Conservation (phyloP, 1,140 invertebrate species). For the Laupala kohalensis region DNA sequence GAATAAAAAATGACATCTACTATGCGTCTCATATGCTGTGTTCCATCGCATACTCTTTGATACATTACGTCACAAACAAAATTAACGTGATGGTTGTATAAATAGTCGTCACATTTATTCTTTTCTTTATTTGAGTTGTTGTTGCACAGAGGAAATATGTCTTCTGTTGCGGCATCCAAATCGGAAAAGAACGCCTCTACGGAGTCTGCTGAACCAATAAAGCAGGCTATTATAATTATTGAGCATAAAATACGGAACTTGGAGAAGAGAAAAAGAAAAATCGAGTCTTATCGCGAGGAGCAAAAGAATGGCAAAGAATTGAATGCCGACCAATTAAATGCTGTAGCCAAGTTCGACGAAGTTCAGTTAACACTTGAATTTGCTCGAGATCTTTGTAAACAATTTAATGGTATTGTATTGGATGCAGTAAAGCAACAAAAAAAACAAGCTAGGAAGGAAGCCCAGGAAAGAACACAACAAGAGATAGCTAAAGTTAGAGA, state of each 20-base stretch:
- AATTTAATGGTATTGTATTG: slow-evolving; percentile 55
- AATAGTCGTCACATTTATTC: too few species aligned
- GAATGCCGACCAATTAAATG: slow-evolving; percentile 71
- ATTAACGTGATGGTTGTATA: too few species aligned
- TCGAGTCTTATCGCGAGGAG: slow-evolving; percentile 67
- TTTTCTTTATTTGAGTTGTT: slow-evolving; percentile 20
- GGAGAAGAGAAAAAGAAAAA: slow-evolving; percentile 84
- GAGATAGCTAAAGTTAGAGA: slow-evolving; percentile 48
- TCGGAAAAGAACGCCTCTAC: slow-evolving; percentile 66
- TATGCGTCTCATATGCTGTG: too few species aligned
- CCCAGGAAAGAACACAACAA: slow-evolving; percentile 43
- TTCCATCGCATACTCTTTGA: too few species aligned
- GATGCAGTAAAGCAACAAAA: slow-evolving; percentile 70
- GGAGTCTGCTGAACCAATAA: slow-evolving; percentile 55
- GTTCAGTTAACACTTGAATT: slow-evolving; percentile 78
- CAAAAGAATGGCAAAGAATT: slow-evolving; percentile 52
- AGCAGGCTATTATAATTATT: slow-evolving; percentile 68
- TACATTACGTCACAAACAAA: too few species aligned
- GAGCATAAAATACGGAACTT: slow-evolving; percentile 92
- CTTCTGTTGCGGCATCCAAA: slow-evolving; percentile 74
- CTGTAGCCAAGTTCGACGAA: slow-evolving; percentile 78
- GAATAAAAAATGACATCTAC: too few species aligned
- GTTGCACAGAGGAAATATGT: slow-evolving; percentile 59
- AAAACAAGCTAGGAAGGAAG: slow-evolving; percentile 70
- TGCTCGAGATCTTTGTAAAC: slow-evolving; percentile 72